Conservation (phyloP, 92 coral and sea anemone species). For the Desmophyllum pertusum region DNA sequence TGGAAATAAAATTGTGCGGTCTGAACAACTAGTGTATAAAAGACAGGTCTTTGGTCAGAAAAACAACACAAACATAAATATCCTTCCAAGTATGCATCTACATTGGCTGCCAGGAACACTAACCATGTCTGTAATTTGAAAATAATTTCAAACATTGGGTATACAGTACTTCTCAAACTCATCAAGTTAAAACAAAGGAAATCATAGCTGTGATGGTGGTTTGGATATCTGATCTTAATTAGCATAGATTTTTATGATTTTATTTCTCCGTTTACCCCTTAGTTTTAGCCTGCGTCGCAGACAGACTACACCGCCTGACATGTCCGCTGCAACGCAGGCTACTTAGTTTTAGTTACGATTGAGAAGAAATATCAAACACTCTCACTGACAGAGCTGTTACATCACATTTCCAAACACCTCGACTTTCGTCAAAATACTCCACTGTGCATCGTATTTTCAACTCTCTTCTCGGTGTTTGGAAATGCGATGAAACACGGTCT, state of each 20-base stretch:
- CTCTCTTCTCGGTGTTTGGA: not conserved
- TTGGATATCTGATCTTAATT: not conserved
- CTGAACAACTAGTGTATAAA: not conserved
- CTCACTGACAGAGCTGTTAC: not conserved
- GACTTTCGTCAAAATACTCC: not conserved
- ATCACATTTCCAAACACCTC: not conserved
- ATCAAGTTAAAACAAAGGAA: not conserved
- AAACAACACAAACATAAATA: too few relatives aligned
- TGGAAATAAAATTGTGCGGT: not conserved
- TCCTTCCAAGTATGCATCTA: too few relatives aligned
- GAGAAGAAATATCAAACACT: not conserved
- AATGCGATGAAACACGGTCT: not conserved
- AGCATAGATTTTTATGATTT: too few relatives aligned
- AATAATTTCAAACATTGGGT: too few relatives aligned
- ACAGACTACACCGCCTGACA: too few relatives aligned
- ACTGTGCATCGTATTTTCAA: not conserved
- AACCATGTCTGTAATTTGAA: too few relatives aligned
- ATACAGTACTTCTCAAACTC: too few relatives aligned
- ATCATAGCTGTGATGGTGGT: not conserved
- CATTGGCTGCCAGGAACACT: not conserved
- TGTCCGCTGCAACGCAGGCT: too few relatives aligned
- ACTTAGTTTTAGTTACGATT: not conserved
- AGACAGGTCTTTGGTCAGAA: not conserved
- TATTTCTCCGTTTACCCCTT: not conserved
- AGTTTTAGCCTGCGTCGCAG: too few relatives aligned